Base-by-base conservation (phyloP, 2,888 invertebrate species). In the Drosophila greeni region DNA sequence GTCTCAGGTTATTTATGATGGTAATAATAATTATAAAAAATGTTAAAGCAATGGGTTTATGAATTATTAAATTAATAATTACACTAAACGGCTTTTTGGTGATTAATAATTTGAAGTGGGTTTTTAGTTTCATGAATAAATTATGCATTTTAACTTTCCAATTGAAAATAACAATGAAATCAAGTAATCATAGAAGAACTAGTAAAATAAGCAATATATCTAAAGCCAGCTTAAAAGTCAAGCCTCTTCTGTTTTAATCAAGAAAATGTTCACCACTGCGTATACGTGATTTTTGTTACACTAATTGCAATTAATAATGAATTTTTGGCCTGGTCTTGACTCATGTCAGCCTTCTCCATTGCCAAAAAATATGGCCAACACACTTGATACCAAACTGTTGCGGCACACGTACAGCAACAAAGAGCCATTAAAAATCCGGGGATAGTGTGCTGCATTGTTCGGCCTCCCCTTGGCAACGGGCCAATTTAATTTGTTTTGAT, bases 401-500 rank as follows among this genome's bases (percentile, higher is more conserved):
- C 49, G 62, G 31, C 51, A 33, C 29, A 16, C 20, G 24, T 3
- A 34, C 18, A 39, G 29, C 34, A 36, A 43, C 29, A 33, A 64
- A 64, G 64, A 64, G 11, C 24, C 64, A 43, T 64, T 34, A 64
- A 60, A 61, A 45, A 26, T 40, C n/a, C 18, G 11, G 14, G 26
- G 14, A 59, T 36, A 20, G 58, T 29, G 18, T 3, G 3, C 16
- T 60, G 60, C 59, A 59, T 59, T 60, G 37, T 31, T 59, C 18
- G 18, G 9, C 36, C 16, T 11, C 36, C 16, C 14, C 2, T 48
- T 64, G 62, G 62, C 62, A 51, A 18, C 24, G n/a, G 16, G 24
- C 62, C 62, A 62, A 51, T 64, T 43, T 20, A 52, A 62, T 62
- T 62, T 64, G 52, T 64, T 64, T 64, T 42, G 43, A 52, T 52